phyloP scores from a whole-genome alignment of 2,888 invertebrate species.

The Galeruca laticollis region DNA sequence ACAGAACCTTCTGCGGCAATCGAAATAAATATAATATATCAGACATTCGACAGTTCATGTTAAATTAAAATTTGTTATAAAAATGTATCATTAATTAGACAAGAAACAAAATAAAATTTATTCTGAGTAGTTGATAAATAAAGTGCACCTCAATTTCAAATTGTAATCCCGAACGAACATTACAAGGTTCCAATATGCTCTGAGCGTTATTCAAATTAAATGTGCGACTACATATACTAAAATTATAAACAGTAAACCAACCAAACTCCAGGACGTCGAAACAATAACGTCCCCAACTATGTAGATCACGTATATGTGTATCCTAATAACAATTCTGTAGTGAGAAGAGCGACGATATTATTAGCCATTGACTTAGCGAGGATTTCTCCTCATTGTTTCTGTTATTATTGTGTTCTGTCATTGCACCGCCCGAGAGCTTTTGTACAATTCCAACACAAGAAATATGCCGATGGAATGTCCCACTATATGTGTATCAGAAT shows the following conservation, averaged over 20 bases:
- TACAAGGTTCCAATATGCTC: slow-evolving; percentile 7
- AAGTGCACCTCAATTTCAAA: background rate
- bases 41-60: too few relatives aligned
- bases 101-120: too few relatives aligned
- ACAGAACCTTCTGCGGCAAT: too few relatives aligned
- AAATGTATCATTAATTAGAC: too few relatives aligned
- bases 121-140: too few relatives aligned
- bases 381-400: slow-evolving; percentile 56
- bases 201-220: slow-evolving; percentile 13
- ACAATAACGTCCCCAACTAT: slow-evolving; percentile 40
- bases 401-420: slow-evolving; percentile 57
- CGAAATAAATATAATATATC: too few relatives aligned
- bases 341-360: slow-evolving; percentile 54
- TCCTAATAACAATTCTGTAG: slow-evolving; percentile 52
- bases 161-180: background rate
- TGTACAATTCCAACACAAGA: slow-evolving; percentile 37
- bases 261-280: slow-evolving; percentile 18
- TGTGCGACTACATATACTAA: slow-evolving; percentile 10
- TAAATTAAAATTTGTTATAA: too few relatives aligned
- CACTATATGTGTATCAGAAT: slow-evolving; percentile 35
- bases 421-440: slow-evolving; percentile 43
- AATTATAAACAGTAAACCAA: slow-evolving; percentile 21
- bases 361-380: slow-evolving; percentile 57
- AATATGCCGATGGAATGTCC: slow-evolving; percentile 38
- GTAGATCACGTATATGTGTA: slow-evolving; percentile 43